phyloP scores from a whole-genome alignment of 64 coral and sea anemone species.

The Dendronephthya gigantea region DNA sequence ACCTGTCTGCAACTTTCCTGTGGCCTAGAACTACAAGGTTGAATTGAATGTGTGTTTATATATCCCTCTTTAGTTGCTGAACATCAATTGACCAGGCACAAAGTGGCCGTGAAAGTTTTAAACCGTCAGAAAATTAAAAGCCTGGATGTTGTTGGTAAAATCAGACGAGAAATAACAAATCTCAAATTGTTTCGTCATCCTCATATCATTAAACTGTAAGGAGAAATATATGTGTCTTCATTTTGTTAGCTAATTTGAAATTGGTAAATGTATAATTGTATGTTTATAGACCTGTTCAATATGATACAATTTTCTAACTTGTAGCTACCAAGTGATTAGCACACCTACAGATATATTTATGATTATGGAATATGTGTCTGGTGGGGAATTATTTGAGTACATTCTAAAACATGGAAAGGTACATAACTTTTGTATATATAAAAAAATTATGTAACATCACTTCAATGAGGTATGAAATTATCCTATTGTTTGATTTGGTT shows the following conservation, averaged over 20 bases:
- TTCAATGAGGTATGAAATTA: no score
- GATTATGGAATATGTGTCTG: slow-evolving; percentile 97
- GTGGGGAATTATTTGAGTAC: slow-evolving; percentile 95
- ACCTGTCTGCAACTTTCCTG: no score
- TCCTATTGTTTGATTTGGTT: no score
- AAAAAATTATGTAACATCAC: no score
- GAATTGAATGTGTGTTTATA: no score
- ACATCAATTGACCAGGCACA: slow-evolving; percentile 89
- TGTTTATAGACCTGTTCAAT: no score
- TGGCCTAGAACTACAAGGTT: no score
- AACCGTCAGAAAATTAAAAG: slow-evolving; percentile 92
- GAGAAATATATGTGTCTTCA: no score
- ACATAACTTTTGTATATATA: neutral
- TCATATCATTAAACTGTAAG: slow-evolving; percentile 97
- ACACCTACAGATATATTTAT: slow-evolving; percentile 97
- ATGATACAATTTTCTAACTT: neutral
- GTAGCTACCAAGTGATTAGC: slow-evolving; percentile 88
- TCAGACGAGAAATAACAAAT: slow-evolving; percentile 85
- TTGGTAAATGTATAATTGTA: no score
- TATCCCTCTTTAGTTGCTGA: slow-evolving; percentile 71
- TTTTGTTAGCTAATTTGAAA: neutral
- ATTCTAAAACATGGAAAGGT: slow-evolving; percentile 99
- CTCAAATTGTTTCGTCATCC: slow-evolving; percentile 93
- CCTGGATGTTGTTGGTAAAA: slow-evolving; percentile 94
- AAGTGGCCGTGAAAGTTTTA: slow-evolving; percentile 90